Base-by-base conservation (phyloP, 2,797 vertebrate genomes). In the Enteromius thamalakanensis region DNA sequence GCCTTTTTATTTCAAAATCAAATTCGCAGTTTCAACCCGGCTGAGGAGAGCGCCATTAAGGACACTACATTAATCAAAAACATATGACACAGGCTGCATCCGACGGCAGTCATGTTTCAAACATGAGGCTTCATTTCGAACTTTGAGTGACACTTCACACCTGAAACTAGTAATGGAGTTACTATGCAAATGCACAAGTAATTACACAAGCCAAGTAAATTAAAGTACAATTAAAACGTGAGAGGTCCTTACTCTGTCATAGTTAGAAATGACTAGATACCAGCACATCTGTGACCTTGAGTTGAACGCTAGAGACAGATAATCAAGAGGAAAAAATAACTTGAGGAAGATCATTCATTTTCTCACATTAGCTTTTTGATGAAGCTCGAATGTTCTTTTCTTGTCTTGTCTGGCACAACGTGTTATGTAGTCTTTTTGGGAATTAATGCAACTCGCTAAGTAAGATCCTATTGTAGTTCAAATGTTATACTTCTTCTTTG, bases 401-500 rank as follows among this genome's bases (percentile, higher is more conserved):
- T 88, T 85, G 88, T 92, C 92, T 91, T 86, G 82, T 90, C 90
- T 91, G 92, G 92, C 90, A 89, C 90, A 89, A 90, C 88, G 80
- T 90, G 89, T 89, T 92, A 93, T 86, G 82, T 85, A 87, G 21
- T 75, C 90, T 93, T 93, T 94, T 94, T 92, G 89, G 90, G 93
- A 77, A 94, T 94, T 91, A 93, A 94, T 94, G 92, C 89, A 91
- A 93, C 94, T 92, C 91, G 89, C 92, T 85, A 88, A 91, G 91
- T 89, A 88, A 91, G 92, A 94, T 93, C 89, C 93, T 91, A 93
- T 95, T 94, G 93, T 94, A 92, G 91, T 91, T 93, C 88, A 92
- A 93, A 94, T 93, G 92, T 93, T 92, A 93, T 91, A 88, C 86
- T 90, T 87, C 92, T 91, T 94, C 92, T 94, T 94, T 94, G 92